Conservation (phyloP, 2,797 vertebrate genomes). For the Syngnathus acus region DNA sequence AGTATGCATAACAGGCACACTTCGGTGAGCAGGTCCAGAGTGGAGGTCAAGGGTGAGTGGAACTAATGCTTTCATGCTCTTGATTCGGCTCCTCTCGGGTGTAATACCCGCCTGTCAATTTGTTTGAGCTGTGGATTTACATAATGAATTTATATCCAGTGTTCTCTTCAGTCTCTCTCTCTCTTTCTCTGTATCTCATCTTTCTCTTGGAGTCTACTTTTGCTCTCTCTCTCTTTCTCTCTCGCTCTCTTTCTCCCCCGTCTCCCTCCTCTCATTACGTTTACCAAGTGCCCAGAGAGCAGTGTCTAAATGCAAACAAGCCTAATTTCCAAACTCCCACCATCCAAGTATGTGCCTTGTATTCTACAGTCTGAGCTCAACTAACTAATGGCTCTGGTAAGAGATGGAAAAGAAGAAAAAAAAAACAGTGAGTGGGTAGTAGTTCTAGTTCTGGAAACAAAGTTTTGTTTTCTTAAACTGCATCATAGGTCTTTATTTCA, state of each 20-base stretch:
- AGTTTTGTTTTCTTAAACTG: constrained; percentile 14
- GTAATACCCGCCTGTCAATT: constrained; percentile 72
- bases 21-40: constrained; percentile 61
- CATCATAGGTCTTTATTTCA: neutral
- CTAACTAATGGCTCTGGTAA: constrained; percentile 51
- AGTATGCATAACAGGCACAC: constrained; percentile 66
- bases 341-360: constrained; percentile 55
- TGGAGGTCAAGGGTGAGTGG: constrained; percentile 63
- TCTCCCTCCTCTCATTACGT: constrained; percentile 57
- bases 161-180: constrained; percentile 48
- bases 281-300: constrained; percentile 60
- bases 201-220: constrained; percentile 7
- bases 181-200: constrained; percentile 27
- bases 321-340: constrained; percentile 65
- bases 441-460: neutral
- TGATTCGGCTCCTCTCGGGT: constrained; percentile 69
- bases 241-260: constrained; percentile 16
- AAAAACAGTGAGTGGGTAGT: constrained; percentile 19
- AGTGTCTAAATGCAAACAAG: constrained; percentile 67
- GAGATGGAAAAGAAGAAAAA: constrained; percentile 31
- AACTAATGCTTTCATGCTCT: constrained; percentile 70
- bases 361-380: constrained; percentile 45
- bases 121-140: constrained; percentile 75
- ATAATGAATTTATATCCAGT: constrained; percentile 74
- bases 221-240: constrained; percentile 14